These are phyloP conservation scores for Patella ulyssiponensis DNA, from an alignment of 2,888 invertebrate species.

Conservation along the genomic window DNA sequence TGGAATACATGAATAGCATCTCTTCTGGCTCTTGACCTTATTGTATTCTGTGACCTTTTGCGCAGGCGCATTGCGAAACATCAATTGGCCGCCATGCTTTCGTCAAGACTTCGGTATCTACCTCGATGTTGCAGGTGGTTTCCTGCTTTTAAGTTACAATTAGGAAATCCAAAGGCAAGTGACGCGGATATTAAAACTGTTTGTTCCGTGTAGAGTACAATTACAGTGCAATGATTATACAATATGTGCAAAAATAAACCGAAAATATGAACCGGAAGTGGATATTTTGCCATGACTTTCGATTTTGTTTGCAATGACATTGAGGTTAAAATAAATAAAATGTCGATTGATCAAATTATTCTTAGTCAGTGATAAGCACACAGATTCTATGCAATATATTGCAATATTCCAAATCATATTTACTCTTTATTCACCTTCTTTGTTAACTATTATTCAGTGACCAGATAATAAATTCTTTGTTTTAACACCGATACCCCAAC, in stretches of 20 bases:
- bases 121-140: constrained; percentile 54
- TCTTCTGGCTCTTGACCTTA: not conserved
- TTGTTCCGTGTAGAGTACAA: too few relatives aligned
- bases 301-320: not conserved
- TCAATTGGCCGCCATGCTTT: constrained; percentile 45
- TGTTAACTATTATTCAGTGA: too few relatives aligned
- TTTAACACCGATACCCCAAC: too few relatives aligned
- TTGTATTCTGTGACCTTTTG: constrained; percentile 17
- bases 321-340: not conserved
- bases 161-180: constrained; percentile 44
- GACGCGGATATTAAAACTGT: not conserved
- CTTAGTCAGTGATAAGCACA: too few relatives aligned
- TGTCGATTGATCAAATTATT: too few relatives aligned
- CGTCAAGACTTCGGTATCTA: constrained; percentile 45
- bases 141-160: constrained; percentile 40
- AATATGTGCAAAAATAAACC: too few relatives aligned
- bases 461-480: too few relatives aligned
- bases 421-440: too few relatives aligned
- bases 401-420: too few relatives aligned
- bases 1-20: not conserved
- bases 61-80: constrained; percentile 36
- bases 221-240: too few relatives aligned
- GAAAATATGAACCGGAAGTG: not conserved
- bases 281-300: constrained; percentile 2
- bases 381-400: too few relatives aligned